These are phyloP conservation scores for Bedellia somnulentella DNA, from an alignment of 2,888 invertebrate genomes.

Conservation along the genomic window DNA sequence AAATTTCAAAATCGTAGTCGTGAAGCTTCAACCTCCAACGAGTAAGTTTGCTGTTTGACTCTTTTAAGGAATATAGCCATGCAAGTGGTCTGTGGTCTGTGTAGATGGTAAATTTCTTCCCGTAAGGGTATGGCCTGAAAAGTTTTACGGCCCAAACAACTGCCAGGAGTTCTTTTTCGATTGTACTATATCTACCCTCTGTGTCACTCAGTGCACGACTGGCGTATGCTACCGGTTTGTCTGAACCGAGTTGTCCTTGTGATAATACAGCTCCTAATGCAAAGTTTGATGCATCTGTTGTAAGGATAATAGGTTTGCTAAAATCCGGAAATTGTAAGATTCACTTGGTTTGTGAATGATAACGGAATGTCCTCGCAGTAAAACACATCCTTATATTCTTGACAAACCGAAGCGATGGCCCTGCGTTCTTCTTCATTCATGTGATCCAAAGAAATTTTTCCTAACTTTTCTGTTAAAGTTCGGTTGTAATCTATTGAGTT, in stretches of 20 bases:
- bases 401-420: too few species aligned
- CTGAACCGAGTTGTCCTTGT: conserved; percentile 9
- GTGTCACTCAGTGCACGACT: conserved; percentile 3
- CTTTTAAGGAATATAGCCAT: conserved; percentile 7
- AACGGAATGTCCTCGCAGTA: too few species aligned
- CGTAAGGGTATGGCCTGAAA: conserved; percentile 3
- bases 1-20: conserved; percentile 10
- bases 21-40: conserved; percentile 8
- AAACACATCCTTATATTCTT: too few species aligned
- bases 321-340: conserved; percentile 24
- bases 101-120: conserved; percentile 3
- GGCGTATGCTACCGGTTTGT: conserved; percentile 4
- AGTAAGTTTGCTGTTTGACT: conserved; percentile 3
- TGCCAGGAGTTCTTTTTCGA: conserved; percentile 4
- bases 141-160: conserved; percentile 3
- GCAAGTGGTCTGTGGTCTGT: conserved; percentile 8
- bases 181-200: not conserved
- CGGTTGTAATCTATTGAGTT: too few species aligned
- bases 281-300: too few species aligned
- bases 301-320: conserved; percentile 1
- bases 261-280: conserved; percentile 2
- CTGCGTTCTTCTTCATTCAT: too few species aligned
- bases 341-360: conserved; percentile 15
- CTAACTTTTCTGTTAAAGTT: too few species aligned
- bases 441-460: too few species aligned